Percentiles rank a stretch among this genome's conserved stretches.
Evolutionary conservation across 2,888 invertebrate species (phyloP).

Genomic region (Sycophila texana): DNA sequence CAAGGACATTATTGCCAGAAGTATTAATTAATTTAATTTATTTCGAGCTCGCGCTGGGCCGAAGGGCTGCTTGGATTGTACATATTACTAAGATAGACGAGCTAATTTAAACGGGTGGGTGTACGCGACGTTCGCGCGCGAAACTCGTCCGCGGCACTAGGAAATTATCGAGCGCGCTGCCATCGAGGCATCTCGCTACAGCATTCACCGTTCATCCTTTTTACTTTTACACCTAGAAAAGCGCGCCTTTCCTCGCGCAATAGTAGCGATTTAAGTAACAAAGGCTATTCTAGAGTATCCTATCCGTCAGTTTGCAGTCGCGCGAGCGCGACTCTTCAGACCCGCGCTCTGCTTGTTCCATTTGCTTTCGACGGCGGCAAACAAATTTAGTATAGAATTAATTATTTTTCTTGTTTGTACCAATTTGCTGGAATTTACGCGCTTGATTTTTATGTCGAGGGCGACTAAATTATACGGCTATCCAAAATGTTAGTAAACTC

Average conservation of each 20-base stretch:
- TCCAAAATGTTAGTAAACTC: too few relatives aligned
- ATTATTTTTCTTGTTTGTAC: too few relatives aligned
- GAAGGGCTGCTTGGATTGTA: conserved; percentile 41
- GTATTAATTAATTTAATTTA: conserved; percentile 70
- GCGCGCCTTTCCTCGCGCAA: neutral
- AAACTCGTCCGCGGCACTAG: conserved; percentile 8
- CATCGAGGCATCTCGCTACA: neutral
- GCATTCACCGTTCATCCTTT: conserved; percentile 10
- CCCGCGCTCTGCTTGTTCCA: too few relatives aligned
- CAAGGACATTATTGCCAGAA: conserved; percentile 71
- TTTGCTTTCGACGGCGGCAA: too few relatives aligned
- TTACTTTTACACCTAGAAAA: neutral
- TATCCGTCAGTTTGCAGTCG: neutral
- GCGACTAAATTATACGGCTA: too few relatives aligned
- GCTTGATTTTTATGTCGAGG: too few relatives aligned
- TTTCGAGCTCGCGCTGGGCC: conserved; percentile 58
- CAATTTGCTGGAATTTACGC: too few relatives aligned
- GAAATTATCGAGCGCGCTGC: conserved; percentile 16
- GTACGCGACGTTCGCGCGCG: neutral
- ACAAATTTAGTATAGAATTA: too few relatives aligned
- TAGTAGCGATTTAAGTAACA: neutral
- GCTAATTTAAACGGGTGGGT: too few relatives aligned
- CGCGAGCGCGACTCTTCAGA: neutral
- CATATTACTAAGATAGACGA: conserved; percentile 37
- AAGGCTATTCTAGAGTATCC: neutral